Evolutionary conservation across 2,888 invertebrate species (phyloP), one percentile per base, ranked within the genome.

Genomic region (Temnothorax rugatulus): DNA sequence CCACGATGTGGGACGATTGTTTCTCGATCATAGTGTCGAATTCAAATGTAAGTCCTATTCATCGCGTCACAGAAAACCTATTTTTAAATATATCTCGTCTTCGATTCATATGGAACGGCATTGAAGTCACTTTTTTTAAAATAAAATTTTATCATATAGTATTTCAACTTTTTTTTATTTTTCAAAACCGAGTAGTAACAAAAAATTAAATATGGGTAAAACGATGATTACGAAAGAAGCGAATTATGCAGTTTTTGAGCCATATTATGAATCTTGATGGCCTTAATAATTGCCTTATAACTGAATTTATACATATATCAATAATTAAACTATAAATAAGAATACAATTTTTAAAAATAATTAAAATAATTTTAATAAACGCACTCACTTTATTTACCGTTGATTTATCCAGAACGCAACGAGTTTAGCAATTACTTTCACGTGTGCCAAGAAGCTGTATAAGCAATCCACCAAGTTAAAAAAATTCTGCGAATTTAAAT

Each of bases 1-100:
- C 66, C 52, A 29, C 15, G n/a, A 76, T 77, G 66, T 77, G 76
- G 76, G 41, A 66, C 25, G 41, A 66, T 66, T 54, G 41, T 66
- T 77, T 21, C 25, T 29, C 25, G 52, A 66, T 77, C 41, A 76
- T 29, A 25, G 4, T 41, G 50, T 25, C 38, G n/a, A 21, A 76
- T 34, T 61, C 15, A 47, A 47, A 64, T 74, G 11, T 44, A 52
- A 29, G 61, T 63, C 4, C 29, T 50, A 68, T 2, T 61, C 25
- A 44, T 74, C 74, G 59, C 74, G 29, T 61, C 13, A 38, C 21
- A 29, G 18, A 25, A 25, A 25, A 25, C 25, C 25, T 38, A 38
- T 52, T 5, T 61, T 29, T 41, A 52, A 5, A 52, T 25, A 64
- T 13, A 41, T 41, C 5, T 18, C 34, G 4, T 1, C 15, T 15